Conservation (phyloP, 1,140 invertebrate species). For the Diorhabda carinulata region DNA sequence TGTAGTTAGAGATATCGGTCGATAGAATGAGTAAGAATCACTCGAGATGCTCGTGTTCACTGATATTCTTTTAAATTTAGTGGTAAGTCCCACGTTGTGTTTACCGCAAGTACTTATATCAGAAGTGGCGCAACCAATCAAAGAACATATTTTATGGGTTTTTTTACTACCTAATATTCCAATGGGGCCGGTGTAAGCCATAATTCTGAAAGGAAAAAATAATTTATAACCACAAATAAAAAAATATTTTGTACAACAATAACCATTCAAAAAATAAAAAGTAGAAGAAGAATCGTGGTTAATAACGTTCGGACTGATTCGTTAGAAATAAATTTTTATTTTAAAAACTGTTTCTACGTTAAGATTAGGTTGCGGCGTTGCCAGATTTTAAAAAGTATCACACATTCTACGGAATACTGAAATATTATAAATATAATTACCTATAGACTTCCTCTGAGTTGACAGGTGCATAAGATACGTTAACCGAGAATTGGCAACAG, state of each 20-base stretch:
- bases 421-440: constrained; percentile 16
- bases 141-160: neutral
- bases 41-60: neutral
- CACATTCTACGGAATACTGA: too few species aligned
- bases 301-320: too few species aligned
- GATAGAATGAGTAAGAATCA: neutral
- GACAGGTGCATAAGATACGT: too few species aligned
- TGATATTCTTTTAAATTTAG: constrained; percentile 1
- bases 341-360: too few species aligned
- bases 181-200: neutral
- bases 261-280: neutral
- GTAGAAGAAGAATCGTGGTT: too few species aligned
- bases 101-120: neutral
- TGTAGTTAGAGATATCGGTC: constrained; percentile 3
- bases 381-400: too few species aligned
- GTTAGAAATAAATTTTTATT: too few species aligned
- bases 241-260: neutral
- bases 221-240: neutral
- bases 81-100: neutral
- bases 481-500: constrained; percentile 28
- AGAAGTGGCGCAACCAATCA: constrained; percentile 1
- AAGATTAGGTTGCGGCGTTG: too few species aligned
- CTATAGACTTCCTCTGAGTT: constrained; percentile 25
- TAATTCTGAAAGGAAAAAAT: neutral
- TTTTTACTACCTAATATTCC: neutral